phyloP scores from a whole-genome alignment of 1,140 invertebrate species.

The Andricus grossulariae region DNA sequence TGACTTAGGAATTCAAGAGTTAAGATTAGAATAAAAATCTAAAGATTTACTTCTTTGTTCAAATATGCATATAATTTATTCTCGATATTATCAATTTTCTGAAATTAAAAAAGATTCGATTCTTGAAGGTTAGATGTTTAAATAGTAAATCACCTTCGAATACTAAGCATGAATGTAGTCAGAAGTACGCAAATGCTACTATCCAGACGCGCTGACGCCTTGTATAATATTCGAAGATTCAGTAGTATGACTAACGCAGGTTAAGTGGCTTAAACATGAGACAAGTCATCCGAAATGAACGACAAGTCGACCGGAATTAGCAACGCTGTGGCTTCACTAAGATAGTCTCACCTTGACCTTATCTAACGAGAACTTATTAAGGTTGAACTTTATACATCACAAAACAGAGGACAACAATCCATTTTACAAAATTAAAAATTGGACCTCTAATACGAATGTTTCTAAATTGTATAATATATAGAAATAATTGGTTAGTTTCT shows the following conservation, averaged over 20 bases:
- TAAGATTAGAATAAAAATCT: too few species aligned
- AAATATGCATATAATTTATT: too few species aligned
- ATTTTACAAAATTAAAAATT: neutral
- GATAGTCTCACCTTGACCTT: conserved; percentile 16
- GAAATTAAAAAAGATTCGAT: too few species aligned
- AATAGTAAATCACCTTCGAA: too few species aligned
- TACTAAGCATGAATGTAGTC: neutral
- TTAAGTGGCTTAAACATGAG: neutral
- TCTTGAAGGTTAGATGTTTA: too few species aligned
- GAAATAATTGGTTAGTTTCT: too few species aligned
- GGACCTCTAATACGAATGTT: too few species aligned
- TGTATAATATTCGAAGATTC: neutral
- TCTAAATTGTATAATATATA: too few species aligned
- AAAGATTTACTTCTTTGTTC: too few species aligned
- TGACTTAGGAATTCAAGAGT: too few species aligned
- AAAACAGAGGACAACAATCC: neutral
- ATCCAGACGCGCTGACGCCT: neutral
- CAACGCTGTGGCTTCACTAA: neutral
- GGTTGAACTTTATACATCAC: neutral
- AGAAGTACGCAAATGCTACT: neutral
- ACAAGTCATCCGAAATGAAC: conserved; percentile 12
- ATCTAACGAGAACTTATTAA: neutral
- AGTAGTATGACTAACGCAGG: neutral
- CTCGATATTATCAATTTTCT: too few species aligned
- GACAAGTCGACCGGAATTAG: conserved; percentile 7